Evolutionary conservation across 1,140 invertebrate genomes (phyloP).

Genomic region (Drosophila tropicalis): DNA sequence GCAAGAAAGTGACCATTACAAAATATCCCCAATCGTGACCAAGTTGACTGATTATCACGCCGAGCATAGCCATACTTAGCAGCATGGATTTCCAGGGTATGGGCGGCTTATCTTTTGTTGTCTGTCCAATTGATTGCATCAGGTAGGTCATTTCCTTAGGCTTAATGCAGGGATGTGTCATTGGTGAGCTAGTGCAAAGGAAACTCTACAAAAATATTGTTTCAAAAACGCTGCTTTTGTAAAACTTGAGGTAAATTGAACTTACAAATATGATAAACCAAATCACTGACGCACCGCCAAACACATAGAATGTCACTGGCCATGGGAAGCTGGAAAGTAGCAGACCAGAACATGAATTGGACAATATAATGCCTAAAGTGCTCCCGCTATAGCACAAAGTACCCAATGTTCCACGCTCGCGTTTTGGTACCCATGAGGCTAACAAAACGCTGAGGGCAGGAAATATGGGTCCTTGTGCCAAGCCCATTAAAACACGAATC

Average conservation of each 20-base stretch:
- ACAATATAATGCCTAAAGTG: conserved; percentile 88
- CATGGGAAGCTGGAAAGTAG: conserved; percentile 87
- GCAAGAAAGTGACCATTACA: conserved; percentile 94
- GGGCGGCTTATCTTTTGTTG: conserved; percentile 27
- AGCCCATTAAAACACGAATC: conserved; percentile 86
- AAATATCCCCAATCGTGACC: conserved; percentile 94
- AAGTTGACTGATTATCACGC: conserved; percentile 86
- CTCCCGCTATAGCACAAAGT: conserved; percentile 88
- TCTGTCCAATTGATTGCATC: conserved; percentile 55
- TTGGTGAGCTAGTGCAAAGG: conserved; percentile 86
- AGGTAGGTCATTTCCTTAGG: conserved; percentile 88
- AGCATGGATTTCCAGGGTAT: conserved; percentile 86
- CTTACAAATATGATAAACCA: conserved; percentile 89
- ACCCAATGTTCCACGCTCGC: conserved; percentile 88
- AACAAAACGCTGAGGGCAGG: conserved; percentile 88
- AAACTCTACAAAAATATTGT: conserved; percentile 46
- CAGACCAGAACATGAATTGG: conserved; percentile 87
- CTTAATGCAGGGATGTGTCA: conserved; percentile 88
- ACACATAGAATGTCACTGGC: conserved; percentile 91
- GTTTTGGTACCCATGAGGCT: conserved; percentile 86
- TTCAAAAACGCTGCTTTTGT: neutral
- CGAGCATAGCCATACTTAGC: conserved; percentile 86
- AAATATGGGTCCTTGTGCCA: conserved; percentile 89
- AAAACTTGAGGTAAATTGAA: conserved; percentile 2
- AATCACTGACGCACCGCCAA: conserved; percentile 87